Evolutionary conservation across 2,888 invertebrate genomes (phyloP), one percentile per base, ranked within the genome.

Genomic region (Operophtera brumata): DNA sequence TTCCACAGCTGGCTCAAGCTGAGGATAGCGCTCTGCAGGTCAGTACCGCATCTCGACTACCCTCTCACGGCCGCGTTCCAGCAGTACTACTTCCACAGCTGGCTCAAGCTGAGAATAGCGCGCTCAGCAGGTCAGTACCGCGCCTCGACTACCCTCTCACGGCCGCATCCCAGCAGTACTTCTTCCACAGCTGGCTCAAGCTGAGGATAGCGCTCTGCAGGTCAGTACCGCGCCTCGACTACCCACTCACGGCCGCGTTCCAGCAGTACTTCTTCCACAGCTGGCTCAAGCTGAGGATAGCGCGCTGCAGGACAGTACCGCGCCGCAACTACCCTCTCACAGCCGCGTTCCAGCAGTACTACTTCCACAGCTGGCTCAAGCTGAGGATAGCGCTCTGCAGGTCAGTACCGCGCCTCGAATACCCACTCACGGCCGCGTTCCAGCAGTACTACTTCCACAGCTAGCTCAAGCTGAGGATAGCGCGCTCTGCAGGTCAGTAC

Each of bases 51-150:
- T 3, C 20, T 20, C n/a, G n/a, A n/a, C n/a, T n/a, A n/a, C n/a
- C n/a, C n/a, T n/a, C n/a, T n/a, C n/a, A 95, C 95, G 0, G 97
- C 97, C 62, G 94, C 94, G 59, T 98, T 97, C 80, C 95, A 94
- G 62, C 92, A 97, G 0, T 98, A 98, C 80, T 93, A n/a, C n/a
- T n/a, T n/a, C n/a, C n/a, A n/a, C n/a, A n/a, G n/a, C n/a, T n/a
- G n/a, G n/a, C n/a, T n/a, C n/a, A n/a, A n/a, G n/a, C n/a, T n/a
- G n/a, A 95, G 96, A 77, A 95, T 94, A 35, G 95, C 96, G 0
- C n/a, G n/a, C 80, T 97, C 2, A 96, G 95, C 84, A 93, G 96
- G 94, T 78, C 20, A 39, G n/a, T 35, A 8, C 8, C 30, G 7
- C 7, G 20, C 2, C 20, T 20, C n/a, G n/a, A n/a, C n/a, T n/a